Base-by-base conservation (phyloP, 2,797 vertebrate genomes). In the Rhabdophis nuchalis region DNA sequence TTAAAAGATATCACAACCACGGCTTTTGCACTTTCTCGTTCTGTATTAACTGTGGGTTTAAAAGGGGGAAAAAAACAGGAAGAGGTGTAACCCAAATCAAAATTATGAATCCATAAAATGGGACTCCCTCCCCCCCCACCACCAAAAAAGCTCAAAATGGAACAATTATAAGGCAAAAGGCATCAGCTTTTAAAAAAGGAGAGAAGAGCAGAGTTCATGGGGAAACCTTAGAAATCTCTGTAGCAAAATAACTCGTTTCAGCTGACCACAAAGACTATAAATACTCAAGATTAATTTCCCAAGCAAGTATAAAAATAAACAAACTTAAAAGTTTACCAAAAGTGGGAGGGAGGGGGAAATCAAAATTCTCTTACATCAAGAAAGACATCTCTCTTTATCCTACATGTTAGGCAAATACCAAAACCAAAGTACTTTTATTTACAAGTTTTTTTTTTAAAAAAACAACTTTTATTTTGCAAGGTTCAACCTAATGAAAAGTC, bases 201-300 rank as follows among this genome's bases (percentile, higher is more conserved):
- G 4, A 50, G 20, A 85, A 87, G 36, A 53, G 18, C 87, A 90
- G 29, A 89, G 60, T 60, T 72, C 72, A 90, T 58, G 61, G 77
- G 89, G 92, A 92, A 90, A 90, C 82, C 85, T 90, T 77, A 72
- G 89, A 92, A 92, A 92, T 92, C 52, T 89, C 87, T 68, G 27
- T 36, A 29, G 36, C 53, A 92, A 92, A 90, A 87, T 92, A 92
- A 87, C 85, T 77, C 41, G 13, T 25, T 13, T 53, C 14, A 12
- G 89, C 89, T 54, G 27, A 90, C 92, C 92, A 90, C 88, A 92
- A 77, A 77, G 36, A 56, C 92, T 92, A 92, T 90, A 92, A 92
- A 92, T 92, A 92, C 85, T 46, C 85, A 14, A 41, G 85, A 92
- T 92, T 92, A 92, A 92, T 92, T 92, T 90, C 92, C 89, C 92